Evolutionary conservation across 2,113 vertebrate genomes (phyloP), one percentile per base, ranked within the genome.

Genomic region (Elephantulus edwardii): DNA sequence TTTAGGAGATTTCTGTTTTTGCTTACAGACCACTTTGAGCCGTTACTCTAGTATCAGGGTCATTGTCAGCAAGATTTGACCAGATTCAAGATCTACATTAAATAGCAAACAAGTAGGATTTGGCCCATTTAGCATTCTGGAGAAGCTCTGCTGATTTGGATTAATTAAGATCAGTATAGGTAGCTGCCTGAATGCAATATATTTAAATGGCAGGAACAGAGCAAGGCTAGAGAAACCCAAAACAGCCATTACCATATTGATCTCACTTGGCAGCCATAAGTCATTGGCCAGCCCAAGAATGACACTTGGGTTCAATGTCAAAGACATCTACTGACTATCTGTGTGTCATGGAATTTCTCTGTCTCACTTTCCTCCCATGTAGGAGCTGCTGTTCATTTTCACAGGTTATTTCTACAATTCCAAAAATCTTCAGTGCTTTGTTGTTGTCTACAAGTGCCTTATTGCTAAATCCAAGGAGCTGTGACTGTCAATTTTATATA

Each of bases 251-350:
- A 35, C 16, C 22, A 52, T 33, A 2, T 8, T 6, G 3, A 56
- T 30, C 24, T 0, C 0, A 20, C 1, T 0, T 7, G 7, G 35
- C 7, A 9, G 46, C 46, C 26, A n/a, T 38, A 76, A n/a, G 40
- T 71, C 42, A 24, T 4, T 42, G 40, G 50, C 11, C 40, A 76
- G 28, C 26, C 35, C 40, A 24, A 30, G 2, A 42, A 48, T 24
- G 5, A 60, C 0, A 3, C 13, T 13, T 42, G 24, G 50, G 54
- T 11, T n/a, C 48, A 11, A 22, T 17, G 35, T 52, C 78, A 50
- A 12, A 91, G 60, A 56, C 20, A 26, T 66, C 14, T 1, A 24
- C 33, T 14, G 46, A 26, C 33, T 16, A 8, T 16, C 24, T 52
- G 35, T 22, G 26, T 82, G 3, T 13, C n/a, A n/a, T n/a, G n/a